Base-by-base conservation (phyloP, 1,140 invertebrate genomes). In the Lepidurus couesii region DNA sequence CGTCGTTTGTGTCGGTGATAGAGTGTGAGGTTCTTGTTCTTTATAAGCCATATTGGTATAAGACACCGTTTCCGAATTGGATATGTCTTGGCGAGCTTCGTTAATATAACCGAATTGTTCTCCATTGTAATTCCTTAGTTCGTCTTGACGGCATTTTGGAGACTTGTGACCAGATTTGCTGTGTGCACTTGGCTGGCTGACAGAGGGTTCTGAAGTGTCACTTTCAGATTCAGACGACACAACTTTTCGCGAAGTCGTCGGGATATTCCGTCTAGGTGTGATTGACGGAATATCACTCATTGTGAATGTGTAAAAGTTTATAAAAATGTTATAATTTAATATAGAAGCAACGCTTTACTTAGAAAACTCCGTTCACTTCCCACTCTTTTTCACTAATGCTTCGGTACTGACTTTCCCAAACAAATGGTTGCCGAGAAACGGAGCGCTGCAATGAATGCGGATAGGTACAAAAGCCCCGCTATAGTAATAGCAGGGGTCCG, bases 391-490 rank as follows among this genome's bases (percentile, higher is more conserved):
- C 34, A 34, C 34, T 34, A 34, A 3, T 34, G 34, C 34, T 34
- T 34, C 34, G 34, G 4, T 34, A 34, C 34, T 34, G 34, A 34
- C 53, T 65, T 21, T 65, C 6, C 8, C 53, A 65, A 65, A 65
- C 53, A 65, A 65, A 65, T 21, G 53, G 53, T 65, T 65, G 53
- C 53, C 53, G 53, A 65, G 53, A 65, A 16, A 65, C 53, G 53
- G 53, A 65, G 16, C 53, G 13, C 53, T 65, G 53, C 53, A 21
- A 4, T 65, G 6, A 65, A 13, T 65, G 16, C 16, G 34, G 34
- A 34, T 34, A 34, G 34, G 34, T 34, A 34, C 34, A 34, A 34
- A 34, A 34, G 34, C 34, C 34, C 34, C 34, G 34, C 34, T 1
- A 34, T 34, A 34, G 26, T 34, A 34, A 34, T 34, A 34, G n/a